Evolutionary conservation across 2,797 vertebrate species (phyloP).

Genomic region (Cyprinodon diabolis): DNA sequence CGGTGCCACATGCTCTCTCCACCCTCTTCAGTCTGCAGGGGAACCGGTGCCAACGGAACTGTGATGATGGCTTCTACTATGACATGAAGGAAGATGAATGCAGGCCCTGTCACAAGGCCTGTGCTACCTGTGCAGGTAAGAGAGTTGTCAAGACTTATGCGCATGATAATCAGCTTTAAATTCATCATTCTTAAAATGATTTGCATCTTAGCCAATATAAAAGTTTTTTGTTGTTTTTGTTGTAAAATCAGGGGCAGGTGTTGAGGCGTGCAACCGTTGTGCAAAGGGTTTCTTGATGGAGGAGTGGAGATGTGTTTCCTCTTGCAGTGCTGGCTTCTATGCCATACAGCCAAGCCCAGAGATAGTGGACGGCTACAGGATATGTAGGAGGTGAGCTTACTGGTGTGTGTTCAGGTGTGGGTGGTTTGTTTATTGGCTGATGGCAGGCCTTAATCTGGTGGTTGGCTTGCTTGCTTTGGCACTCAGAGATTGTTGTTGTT

Average conservation of each 20-base stretch:
- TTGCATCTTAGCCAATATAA: not conserved
- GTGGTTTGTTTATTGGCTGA: slow-evolving; percentile 75
- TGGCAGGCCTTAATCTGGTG: slow-evolving; percentile 61
- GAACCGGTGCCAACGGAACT: slow-evolving; percentile 85
- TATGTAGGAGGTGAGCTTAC: slow-evolving; percentile 89
- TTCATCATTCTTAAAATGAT: not conserved
- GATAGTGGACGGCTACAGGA: slow-evolving; percentile 79
- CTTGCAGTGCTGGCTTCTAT: slow-evolving; percentile 89
- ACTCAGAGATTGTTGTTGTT: slow-evolving; percentile 29
- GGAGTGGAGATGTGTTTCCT: slow-evolving; percentile 90
- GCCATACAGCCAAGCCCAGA: slow-evolving; percentile 78
- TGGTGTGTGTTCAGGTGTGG: slow-evolving; percentile 74
- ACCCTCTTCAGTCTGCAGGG: slow-evolving; percentile 86
- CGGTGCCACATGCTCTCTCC: slow-evolving; percentile 59
- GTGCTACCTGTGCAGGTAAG: slow-evolving; percentile 92
- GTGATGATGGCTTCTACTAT: slow-evolving; percentile 85
- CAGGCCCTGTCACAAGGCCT: slow-evolving; percentile 88
- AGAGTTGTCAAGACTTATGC: not conserved
- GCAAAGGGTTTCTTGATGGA: slow-evolving; percentile 89
- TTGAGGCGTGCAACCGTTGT: slow-evolving; percentile 87
- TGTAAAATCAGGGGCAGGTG: slow-evolving; percentile 83
- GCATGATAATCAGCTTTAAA: not conserved
- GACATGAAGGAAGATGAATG: slow-evolving; percentile 81
- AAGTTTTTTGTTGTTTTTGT: not conserved
- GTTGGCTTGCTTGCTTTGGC: slow-evolving; percentile 48